Evolutionary conservation across 2,113 vertebrate genomes (phyloP).

Genomic region (Tenrec ecaudatus): DNA sequence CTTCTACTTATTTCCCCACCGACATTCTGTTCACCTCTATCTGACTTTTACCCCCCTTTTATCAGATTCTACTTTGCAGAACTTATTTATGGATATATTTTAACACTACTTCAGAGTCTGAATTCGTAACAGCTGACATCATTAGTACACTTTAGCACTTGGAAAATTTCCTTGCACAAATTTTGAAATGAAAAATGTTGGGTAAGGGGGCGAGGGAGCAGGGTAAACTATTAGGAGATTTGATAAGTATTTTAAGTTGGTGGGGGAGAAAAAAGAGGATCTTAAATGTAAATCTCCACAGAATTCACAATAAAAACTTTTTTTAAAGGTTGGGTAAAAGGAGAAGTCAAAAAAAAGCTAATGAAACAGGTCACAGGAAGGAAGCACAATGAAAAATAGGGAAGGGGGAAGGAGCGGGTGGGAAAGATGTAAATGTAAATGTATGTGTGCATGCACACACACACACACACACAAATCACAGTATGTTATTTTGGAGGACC

Average conservation of each 20-base stretch:
- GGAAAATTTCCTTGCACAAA: neutral
- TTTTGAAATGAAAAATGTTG: neutral
- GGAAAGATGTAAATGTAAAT: neutral
- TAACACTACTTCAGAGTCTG: neutral
- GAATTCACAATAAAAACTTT: too few species aligned
- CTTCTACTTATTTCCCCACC: neutral
- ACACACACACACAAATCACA: neutral
- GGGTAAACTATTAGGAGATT: too few species aligned
- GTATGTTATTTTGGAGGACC: too few species aligned
- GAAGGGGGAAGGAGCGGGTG: neutral
- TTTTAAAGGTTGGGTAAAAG: neutral
- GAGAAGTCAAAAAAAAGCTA: neutral
- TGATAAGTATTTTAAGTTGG: too few species aligned
- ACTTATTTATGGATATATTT: constrained; percentile 10
- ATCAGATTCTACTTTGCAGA: neutral
- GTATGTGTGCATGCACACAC: fast-evolving
- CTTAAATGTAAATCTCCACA: too few species aligned
- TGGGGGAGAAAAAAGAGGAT: too few species aligned
- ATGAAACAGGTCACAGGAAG: neutral
- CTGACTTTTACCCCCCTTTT: neutral
- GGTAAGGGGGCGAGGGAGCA: too few species aligned
- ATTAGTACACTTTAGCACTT: neutral
- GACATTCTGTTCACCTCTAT: neutral
- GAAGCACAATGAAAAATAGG: neutral
- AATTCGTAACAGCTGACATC: neutral